A percentile compares a stretch with the other conserved stretches of the same genome.
phyloP scores from a whole-genome alignment of 1,140 invertebrate species.

The Battus philenor region DNA sequence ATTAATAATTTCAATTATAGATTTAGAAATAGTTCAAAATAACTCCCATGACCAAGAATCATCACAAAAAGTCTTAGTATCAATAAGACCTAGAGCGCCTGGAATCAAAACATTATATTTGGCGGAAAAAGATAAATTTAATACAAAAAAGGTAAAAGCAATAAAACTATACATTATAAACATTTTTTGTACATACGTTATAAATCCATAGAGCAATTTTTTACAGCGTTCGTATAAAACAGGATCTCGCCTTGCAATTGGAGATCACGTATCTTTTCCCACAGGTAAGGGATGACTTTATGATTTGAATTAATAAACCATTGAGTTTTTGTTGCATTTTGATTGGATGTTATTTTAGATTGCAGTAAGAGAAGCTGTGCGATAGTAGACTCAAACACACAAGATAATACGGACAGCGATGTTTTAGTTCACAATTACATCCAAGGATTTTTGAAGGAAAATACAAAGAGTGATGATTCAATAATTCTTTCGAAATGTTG shows the following conservation, averaged over 20 bases:
- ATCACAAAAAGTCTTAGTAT: slow-evolving; percentile 47
- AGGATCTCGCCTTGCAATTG: slow-evolving; percentile 47
- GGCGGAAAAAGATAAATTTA: slow-evolving; percentile 50
- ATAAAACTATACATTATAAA: background rate
- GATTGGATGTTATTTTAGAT: slow-evolving; percentile 24
- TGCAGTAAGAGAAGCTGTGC: slow-evolving; percentile 35
- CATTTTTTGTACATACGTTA: background rate
- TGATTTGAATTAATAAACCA: too few species aligned
- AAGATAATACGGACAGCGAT: slow-evolving; percentile 20
- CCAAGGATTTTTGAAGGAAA: slow-evolving; percentile 24
- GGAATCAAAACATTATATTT: slow-evolving; percentile 60
- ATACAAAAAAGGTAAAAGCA: slow-evolving; percentile 36
- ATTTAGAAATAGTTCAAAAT: slow-evolving; percentile 49
- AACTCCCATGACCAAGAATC: slow-evolving; percentile 23
- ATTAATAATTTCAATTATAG: slow-evolving; percentile 15
- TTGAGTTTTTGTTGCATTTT: too few species aligned
- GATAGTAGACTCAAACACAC: slow-evolving; percentile 25
- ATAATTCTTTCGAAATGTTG: slow-evolving; percentile 34
- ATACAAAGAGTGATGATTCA: slow-evolving; percentile 31
- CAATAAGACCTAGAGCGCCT: slow-evolving; percentile 47
- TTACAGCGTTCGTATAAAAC: slow-evolving; percentile 44
- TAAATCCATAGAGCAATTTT: slow-evolving; percentile 6
- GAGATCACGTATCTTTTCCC: slow-evolving; percentile 54
- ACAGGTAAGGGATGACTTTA: too few species aligned
- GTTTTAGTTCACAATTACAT: slow-evolving; percentile 21